A percentile compares a stretch with the other conserved stretches of the same genome.
phyloP scores from a whole-genome alignment of 2,113 vertebrate species.

The Daboia siamensis region DNA sequence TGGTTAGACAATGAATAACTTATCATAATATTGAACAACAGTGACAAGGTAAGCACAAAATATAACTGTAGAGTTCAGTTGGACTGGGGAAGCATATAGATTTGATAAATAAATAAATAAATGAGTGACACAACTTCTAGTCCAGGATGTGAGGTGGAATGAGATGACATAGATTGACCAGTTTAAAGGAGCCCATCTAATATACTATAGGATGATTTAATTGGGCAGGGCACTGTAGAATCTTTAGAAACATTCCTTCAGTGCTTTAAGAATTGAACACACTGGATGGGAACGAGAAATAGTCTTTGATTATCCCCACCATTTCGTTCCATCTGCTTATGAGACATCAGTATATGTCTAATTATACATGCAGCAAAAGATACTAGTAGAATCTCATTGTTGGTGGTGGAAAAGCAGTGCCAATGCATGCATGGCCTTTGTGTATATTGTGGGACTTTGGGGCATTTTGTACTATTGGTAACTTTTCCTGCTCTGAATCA shows the following conservation, averaged over 20 bases:
- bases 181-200: neutral
- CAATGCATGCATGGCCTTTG: neutral
- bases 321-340: neutral
- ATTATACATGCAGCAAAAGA: neutral
- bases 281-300: neutral
- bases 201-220: neutral
- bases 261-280: neutral
- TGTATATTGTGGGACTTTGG: neutral
- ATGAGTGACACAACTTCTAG: neutral
- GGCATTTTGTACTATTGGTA: neutral
- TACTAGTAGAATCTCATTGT: neutral
- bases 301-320: neutral
- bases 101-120: neutral
- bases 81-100: neutral
- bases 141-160: neutral
- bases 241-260: neutral
- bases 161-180: neutral
- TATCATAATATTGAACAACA: neutral
- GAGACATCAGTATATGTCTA: neutral
- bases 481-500: neutral
- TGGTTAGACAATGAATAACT: neutral
- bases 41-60: neutral
- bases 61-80: neutral
- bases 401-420: neutral
- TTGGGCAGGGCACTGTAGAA: neutral